A percentile compares a stretch with the other conserved stretches of the same genome.
Conservation (phyloP, 2,888 invertebrate genomes). For the Oligia latruncula region DNA sequence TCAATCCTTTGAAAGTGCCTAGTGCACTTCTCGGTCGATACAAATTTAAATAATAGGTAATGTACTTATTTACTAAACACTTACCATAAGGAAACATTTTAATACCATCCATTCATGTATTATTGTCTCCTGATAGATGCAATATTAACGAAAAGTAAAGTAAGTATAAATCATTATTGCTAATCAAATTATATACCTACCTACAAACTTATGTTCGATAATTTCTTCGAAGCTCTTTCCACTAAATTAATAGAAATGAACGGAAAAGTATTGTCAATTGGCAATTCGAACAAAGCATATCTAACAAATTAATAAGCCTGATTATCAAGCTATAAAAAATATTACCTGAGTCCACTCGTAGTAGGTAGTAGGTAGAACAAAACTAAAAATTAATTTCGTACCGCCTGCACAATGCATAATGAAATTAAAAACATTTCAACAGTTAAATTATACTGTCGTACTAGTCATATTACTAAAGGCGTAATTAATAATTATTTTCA, state of each 20-base stretch:
- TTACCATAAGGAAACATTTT: background rate
- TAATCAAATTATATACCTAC: background rate
- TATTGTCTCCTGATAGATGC: background rate
- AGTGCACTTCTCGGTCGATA: background rate
- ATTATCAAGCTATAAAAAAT: background rate
- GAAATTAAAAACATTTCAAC: background rate
- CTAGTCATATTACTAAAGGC: slow-evolving; percentile 46
- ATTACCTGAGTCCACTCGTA: too few species aligned
- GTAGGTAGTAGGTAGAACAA: too few species aligned
- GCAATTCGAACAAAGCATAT: background rate
- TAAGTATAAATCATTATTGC: background rate
- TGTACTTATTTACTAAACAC: background rate
- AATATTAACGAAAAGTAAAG: too few species aligned
- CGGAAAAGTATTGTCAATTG: background rate
- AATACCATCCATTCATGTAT: background rate
- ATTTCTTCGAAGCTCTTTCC: background rate
- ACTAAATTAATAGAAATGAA: background rate
- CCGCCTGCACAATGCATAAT: background rate
- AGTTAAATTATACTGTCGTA: slow-evolving; percentile 1
- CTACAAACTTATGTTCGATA: background rate
- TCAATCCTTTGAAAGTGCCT: background rate
- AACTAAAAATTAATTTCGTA: background rate
- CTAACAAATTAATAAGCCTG: background rate
- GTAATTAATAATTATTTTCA: slow-evolving; percentile 36
- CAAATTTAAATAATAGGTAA: background rate